A percentile compares a stretch with the other conserved stretches of the same genome.
These are phyloP conservation scores for Drosophila kikkawai DNA, from an alignment of 1,140 invertebrate genomes.

Conservation along the genomic window DNA sequence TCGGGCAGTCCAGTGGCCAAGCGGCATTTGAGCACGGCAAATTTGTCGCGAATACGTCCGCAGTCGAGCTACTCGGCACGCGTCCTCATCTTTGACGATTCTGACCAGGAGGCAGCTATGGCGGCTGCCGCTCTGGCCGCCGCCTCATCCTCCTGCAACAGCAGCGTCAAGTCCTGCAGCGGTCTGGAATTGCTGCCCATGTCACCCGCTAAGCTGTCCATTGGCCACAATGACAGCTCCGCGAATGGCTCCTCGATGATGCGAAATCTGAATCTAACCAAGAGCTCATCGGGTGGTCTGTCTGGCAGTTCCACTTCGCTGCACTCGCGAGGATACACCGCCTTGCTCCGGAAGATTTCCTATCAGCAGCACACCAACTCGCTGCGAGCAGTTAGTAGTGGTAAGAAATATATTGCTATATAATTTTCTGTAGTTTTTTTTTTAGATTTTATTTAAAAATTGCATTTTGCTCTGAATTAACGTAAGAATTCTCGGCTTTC, in stretches of 20 bases:
- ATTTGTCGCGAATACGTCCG: constrained; percentile 72
- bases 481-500: not conserved
- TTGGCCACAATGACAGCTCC: constrained; percentile 45
- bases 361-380: constrained; percentile 83
- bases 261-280: constrained; percentile 78
- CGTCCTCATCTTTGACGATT: constrained; percentile 80
- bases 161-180: constrained; percentile 49
- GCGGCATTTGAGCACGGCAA: constrained; percentile 69
- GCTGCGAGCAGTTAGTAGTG: constrained; percentile 70
- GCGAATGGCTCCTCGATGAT: constrained; percentile 67
- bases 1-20: constrained; percentile 73
- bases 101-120: constrained; percentile 71
- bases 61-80: constrained; percentile 82
- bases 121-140: constrained; percentile 36
- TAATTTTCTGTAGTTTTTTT: too few species aligned
- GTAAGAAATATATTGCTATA: constrained; percentile 40
- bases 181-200: constrained; percentile 70
- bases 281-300: constrained; percentile 77
- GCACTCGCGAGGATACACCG: constrained; percentile 72
- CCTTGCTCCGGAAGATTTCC: constrained; percentile 75
- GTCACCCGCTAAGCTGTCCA: constrained; percentile 70
- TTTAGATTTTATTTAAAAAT: too few species aligned
- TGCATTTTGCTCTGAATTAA: not conserved
- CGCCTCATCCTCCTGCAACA: constrained; percentile 35
- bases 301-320: constrained; percentile 75